These are phyloP conservation scores for Drosophila monieri DNA, from an alignment of 2,888 invertebrate genomes.

Conservation along the genomic window DNA sequence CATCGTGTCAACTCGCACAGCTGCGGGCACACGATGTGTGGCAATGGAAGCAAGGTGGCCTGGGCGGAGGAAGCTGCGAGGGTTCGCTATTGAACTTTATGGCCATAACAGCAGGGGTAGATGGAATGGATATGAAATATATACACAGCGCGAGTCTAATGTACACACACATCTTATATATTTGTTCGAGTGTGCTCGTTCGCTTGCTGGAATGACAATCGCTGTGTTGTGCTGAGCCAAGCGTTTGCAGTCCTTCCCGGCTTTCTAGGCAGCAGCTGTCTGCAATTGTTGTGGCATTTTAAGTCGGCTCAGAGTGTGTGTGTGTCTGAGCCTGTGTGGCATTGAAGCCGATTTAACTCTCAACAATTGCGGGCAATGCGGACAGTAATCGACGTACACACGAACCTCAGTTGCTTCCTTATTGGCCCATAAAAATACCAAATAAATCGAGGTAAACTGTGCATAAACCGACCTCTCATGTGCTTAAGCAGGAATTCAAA, in stretches of 20 bases:
- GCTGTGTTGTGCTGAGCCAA: conserved; percentile 71
- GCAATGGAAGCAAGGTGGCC: neutral
- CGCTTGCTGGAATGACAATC: conserved; percentile 44
- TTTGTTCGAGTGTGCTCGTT: conserved; percentile 14
- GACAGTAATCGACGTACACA: conserved; percentile 16
- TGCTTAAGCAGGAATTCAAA: conserved; percentile 17
- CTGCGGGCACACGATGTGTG: conserved; percentile 39
- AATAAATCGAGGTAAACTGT: conserved; percentile 23
- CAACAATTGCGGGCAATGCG: conserved; percentile 68
- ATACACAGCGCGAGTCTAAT: conserved; percentile 5
- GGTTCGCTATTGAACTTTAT: conserved; percentile 68
- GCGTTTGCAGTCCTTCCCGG: conserved; percentile 45
- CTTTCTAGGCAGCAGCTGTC: conserved; percentile 66
- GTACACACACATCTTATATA: conserved; percentile 19
- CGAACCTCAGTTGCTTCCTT: conserved; percentile 12
- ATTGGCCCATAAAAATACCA: conserved; percentile 40
- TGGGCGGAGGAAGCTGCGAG: conserved; percentile 1
- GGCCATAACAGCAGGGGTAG: conserved; percentile 32
- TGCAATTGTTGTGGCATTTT: conserved; percentile 74
- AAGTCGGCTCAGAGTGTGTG: conserved; percentile 62
- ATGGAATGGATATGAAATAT: conserved; percentile 20
- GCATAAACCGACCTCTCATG: conserved; percentile 1
- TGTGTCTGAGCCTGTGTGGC: conserved; percentile 43
- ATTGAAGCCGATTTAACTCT: conserved; percentile 60
- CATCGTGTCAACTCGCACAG: conserved; percentile 70